Evolutionary conservation across 2,888 invertebrate species (phyloP).

Genomic region (Ashinkailepas kermadecensis): DNA sequence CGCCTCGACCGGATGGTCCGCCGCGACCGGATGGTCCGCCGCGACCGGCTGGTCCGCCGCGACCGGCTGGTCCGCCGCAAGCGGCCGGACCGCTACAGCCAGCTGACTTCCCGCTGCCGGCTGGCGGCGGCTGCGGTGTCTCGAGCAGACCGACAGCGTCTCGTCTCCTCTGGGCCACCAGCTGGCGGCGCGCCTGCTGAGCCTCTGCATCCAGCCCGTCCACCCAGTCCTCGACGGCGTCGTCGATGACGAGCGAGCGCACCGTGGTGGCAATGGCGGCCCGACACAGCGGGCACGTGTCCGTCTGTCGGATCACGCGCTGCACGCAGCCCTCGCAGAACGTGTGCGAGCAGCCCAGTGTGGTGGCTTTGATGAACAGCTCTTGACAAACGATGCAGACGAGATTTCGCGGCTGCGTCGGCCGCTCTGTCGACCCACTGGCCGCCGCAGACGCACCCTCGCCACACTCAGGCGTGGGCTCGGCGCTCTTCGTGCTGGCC

Average conservation of each 20-base stretch:
- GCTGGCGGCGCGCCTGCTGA: background rate
- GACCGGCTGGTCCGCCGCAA: no score
- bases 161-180: background rate
- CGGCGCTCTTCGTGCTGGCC: background rate
- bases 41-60: no score
- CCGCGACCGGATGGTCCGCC: no score
- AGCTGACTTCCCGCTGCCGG: no score
- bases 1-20: no score
- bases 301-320: background rate
- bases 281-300: background rate
- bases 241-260: slow-evolving; percentile 12
- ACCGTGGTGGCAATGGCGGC: background rate
- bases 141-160: no score
- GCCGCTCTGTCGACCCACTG: background rate
- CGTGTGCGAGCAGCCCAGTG: slow-evolving; percentile 7
- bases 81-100: no score
- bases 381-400: background rate
- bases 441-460: background rate
- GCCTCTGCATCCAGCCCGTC: background rate
- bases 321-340: slow-evolving; percentile 7
- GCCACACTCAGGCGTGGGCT: background rate
- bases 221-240: background rate
- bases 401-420: background rate
- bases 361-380: slow-evolving; percentile 12
- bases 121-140: no score